Percentiles rank a stretch among this genome's conserved stretches.
phyloP scores from a whole-genome alignment of 2,113 vertebrate species.

The Trinectes maculatus region DNA sequence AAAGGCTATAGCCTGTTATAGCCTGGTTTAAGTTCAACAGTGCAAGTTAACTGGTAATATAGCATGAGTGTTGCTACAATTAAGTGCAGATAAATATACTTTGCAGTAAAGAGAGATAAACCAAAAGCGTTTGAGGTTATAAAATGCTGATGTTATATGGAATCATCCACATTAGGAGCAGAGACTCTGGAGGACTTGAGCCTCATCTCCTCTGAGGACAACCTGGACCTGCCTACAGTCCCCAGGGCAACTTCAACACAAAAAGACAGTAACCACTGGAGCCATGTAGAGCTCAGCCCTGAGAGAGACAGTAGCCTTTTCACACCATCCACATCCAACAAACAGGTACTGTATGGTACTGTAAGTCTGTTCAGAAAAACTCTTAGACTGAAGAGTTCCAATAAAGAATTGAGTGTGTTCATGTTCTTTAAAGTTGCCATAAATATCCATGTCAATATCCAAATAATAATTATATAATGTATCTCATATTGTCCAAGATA shows the following conservation, averaged over 20 bases:
- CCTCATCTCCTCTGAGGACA: slow-evolving; percentile 21
- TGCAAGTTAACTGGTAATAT: too few species aligned
- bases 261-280: slow-evolving; percentile 25
- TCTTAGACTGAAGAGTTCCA: too few species aligned
- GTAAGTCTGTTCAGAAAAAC: slow-evolving; percentile 13
- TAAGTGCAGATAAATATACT: not conserved
- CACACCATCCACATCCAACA: slow-evolving; percentile 55
- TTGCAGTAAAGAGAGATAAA: not conserved
- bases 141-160: slow-evolving; percentile 22
- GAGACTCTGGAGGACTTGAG: slow-evolving; percentile 16
- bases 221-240: not conserved
- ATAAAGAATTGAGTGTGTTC: too few species aligned
- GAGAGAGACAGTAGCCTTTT: slow-evolving; percentile 56
- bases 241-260: slow-evolving; percentile 25
- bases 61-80: too few species aligned
- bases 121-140: not conserved
- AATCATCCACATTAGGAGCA: slow-evolving; percentile 25
- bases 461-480: too few species aligned
- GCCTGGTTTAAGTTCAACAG: too few species aligned
- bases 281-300: slow-evolving; percentile 8
- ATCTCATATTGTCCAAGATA: too few species aligned
- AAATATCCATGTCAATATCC: too few species aligned
- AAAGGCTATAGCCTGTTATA: too few species aligned
- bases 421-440: too few species aligned
- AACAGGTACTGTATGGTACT: slow-evolving; percentile 74